Conservation (phyloP, 2,888 invertebrate genomes). For the Erpobdella octoculata region DNA sequence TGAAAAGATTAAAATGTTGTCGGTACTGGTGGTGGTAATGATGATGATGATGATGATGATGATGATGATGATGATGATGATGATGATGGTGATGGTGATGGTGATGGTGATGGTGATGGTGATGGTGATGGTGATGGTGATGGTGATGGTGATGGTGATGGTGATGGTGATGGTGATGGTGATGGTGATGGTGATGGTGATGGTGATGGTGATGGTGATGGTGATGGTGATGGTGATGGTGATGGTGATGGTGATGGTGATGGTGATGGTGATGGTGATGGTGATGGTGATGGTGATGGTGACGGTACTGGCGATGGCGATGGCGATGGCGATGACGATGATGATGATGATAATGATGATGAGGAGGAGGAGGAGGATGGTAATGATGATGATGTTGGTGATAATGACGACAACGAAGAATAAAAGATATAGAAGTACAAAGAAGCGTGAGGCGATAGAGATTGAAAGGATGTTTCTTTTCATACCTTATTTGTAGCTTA, state of each 20-base stretch:
- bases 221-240: neutral
- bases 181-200: slow-evolving; percentile 5
- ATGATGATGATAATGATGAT: slow-evolving; percentile 23
- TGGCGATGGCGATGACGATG: slow-evolving; percentile 7
- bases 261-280: neutral
- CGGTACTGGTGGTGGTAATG: neutral
- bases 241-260: neutral
- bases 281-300: slow-evolving; percentile 5
- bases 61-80: slow-evolving; percentile 18
- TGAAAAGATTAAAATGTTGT: too few relatives aligned
- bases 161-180: neutral
- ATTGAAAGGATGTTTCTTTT: too few relatives aligned
- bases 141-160: neutral
- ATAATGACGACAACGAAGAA: neutral
- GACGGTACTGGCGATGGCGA: neutral
- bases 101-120: slow-evolving; percentile 3
- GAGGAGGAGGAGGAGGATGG: slow-evolving; percentile 9
- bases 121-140: slow-evolving; percentile 14
- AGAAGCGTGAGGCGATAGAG: neutral
- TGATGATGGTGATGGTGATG: slow-evolving; percentile 8
- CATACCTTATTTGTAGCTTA: too few relatives aligned
- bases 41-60: slow-evolving; percentile 18
- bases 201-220: slow-evolving; percentile 5
- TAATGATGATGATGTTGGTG: slow-evolving; percentile 14
- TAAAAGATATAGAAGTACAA: neutral